phyloP scores from a whole-genome alignment of 2,797 vertebrate species.

The Neostethus bicornis region DNA sequence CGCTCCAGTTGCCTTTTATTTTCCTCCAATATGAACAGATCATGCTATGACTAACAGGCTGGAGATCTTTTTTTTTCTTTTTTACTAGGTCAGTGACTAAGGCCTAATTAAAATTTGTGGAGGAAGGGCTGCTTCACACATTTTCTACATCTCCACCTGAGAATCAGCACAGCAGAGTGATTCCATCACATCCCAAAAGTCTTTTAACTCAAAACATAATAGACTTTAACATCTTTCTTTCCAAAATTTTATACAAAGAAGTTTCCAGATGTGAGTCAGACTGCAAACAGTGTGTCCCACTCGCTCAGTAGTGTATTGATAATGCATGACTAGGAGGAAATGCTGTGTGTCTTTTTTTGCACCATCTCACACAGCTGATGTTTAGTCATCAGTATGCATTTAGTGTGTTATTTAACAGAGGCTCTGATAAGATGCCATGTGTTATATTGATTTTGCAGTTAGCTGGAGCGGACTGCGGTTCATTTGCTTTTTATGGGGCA shows the following conservation, averaged over 20 bases:
- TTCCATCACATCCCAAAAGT: no score
- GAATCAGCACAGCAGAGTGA: slow-evolving; percentile 46
- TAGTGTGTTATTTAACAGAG: slow-evolving; percentile 22
- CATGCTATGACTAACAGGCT: slow-evolving; percentile 12
- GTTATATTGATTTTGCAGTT: slow-evolving; percentile 52
- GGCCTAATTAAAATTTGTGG: slow-evolving; percentile 42
- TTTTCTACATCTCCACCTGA: slow-evolving; percentile 43
- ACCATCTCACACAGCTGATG: slow-evolving; percentile 15
- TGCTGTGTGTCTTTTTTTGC: slow-evolving; percentile 1
- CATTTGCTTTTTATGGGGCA: slow-evolving; percentile 42
- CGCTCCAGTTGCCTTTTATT: slow-evolving; percentile 26
- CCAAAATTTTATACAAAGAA: slow-evolving; percentile 1
- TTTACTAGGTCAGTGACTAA: slow-evolving; percentile 53
- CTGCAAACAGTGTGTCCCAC: background rate
- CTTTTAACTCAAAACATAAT: background rate
- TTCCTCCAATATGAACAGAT: slow-evolving; percentile 7
- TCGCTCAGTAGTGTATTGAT: background rate
- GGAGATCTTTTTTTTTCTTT: background rate
- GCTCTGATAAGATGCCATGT: slow-evolving; percentile 8
- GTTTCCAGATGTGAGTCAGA: background rate
- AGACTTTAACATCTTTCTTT: background rate
- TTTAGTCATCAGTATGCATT: slow-evolving; percentile 6
- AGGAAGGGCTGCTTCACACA: slow-evolving; percentile 18
- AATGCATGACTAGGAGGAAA: background rate
- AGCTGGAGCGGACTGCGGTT: slow-evolving; percentile 17